Conservation (phyloP, 2,888 invertebrate genomes). For the Tiliacea aurago region DNA sequence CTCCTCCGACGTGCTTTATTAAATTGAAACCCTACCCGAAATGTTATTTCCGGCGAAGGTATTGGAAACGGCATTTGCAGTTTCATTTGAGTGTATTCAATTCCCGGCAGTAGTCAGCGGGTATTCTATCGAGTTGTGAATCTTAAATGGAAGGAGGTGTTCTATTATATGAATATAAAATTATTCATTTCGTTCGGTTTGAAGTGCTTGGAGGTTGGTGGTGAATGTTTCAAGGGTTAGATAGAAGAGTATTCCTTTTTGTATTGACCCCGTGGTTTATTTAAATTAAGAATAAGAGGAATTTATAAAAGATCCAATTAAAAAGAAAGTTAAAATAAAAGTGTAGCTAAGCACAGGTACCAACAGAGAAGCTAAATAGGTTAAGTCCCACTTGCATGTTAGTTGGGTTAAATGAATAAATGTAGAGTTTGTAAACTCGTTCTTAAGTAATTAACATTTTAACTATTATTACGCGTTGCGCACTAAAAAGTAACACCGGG, state of each 20-base stretch:
- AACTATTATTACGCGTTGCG: too few relatives aligned
- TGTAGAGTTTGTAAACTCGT: too few relatives aligned
- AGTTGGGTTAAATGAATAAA: too few relatives aligned
- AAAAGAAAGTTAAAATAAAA: too few relatives aligned
- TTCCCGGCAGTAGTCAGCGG: constrained; percentile 41
- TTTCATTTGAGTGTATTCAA: constrained; percentile 63
- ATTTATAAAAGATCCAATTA: not conserved
- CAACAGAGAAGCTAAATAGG: too few relatives aligned
- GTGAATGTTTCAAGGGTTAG: constrained; percentile 27
- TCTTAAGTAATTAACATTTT: too few relatives aligned
- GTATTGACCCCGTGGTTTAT: not conserved
- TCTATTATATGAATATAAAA: constrained; percentile 38
- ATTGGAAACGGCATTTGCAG: constrained; percentile 68
- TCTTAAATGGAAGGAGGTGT: constrained; percentile 49
- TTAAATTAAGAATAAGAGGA: not conserved
- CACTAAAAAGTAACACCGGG: too few relatives aligned
- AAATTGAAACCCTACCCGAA: constrained; percentile 61
- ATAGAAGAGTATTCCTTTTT: constrained; percentile 10
- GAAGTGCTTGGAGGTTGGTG: not conserved
- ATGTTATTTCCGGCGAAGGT: constrained; percentile 63
- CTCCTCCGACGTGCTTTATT: constrained; percentile 65
- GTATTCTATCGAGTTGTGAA: constrained; percentile 54
- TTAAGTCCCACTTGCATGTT: too few relatives aligned
- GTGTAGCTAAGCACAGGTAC: too few relatives aligned
- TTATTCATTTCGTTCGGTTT: constrained; percentile 43